Base-by-base conservation (phyloP, 2,797 vertebrate species). In the Pipistrellus kuhlii region DNA sequence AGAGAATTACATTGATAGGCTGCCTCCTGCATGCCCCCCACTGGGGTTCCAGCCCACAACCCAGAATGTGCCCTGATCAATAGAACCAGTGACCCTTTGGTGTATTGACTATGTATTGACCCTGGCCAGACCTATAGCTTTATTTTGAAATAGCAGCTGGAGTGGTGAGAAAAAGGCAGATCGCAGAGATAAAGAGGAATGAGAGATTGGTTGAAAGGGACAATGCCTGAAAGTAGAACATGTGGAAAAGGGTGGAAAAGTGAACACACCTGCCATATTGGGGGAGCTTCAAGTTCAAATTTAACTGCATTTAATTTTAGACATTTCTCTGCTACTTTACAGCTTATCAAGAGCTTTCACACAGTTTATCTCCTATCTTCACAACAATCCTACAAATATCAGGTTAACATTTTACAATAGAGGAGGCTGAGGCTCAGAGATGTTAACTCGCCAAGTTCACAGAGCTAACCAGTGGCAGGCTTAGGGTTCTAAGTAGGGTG, bases 391-490 rank as follows among this genome's bases (percentile, higher is more conserved):
- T 68, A 8, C 27, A 15, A 82, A 75, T 57, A 86, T 14, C 20
- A 59, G 25, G 35, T 44, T 82, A 68, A 85, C 38, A 51, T 80
- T 92, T 94, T 62, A 30, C 3, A 11, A 3, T 15, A 87, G 69
- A 75, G 10, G 25, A 91, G 46, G 69, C 35, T 4, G 64, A 91
- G 62, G 41, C n/a, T 72, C 46, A 57, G 44, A 83, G 32, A 44
- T 8, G 23, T 57, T n/a, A 23, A 38, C 51, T 64, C 21, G 20
- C 30, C 20, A 38, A 15, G 13, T 30, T 89, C 71, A 48, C 44
- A 62, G 57, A 87, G 48, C n/a, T 38, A 14, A 0, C 3, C 35
- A 46, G 48, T 1, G 3, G 7, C 10, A 53, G 57, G 30, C 20
- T 68, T 35, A 15, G 46, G 57, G 44, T 44, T 83, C 35, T 71